These are phyloP conservation scores for Phoenicopterus ruber DNA, from an alignment of 2,113 vertebrate genomes.

Conservation along the genomic window DNA sequence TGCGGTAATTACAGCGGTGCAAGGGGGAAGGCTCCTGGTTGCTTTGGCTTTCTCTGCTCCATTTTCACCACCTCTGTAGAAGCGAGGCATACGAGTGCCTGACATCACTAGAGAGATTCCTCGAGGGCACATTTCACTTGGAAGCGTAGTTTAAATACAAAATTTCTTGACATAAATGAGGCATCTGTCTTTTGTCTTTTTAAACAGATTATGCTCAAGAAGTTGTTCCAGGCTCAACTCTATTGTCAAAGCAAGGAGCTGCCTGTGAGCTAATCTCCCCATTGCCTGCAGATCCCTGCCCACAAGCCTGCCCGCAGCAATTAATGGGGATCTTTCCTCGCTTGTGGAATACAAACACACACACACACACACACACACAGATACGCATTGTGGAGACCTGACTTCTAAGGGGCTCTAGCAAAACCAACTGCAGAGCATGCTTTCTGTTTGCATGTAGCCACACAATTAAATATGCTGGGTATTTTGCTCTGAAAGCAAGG, in stretches of 20 bases:
- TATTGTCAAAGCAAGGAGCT: background rate
- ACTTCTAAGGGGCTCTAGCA: background rate
- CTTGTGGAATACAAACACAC: background rate
- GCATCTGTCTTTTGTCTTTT: slow-evolving; percentile 14
- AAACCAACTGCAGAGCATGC: background rate
- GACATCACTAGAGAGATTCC: background rate
- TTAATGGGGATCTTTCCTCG: background rate
- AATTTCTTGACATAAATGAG: background rate
- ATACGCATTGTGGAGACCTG: background rate
- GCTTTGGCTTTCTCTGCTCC: background rate
- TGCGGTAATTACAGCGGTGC: background rate
- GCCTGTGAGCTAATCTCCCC: background rate
- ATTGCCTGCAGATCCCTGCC: background rate
- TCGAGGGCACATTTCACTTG: background rate
- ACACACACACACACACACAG: background rate
- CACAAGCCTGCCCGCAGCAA: background rate
- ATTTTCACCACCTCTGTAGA: background rate
- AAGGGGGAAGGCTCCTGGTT: background rate
- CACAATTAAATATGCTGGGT: background rate
- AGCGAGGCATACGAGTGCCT: background rate
- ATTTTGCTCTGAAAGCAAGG: background rate
- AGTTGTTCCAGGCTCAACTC: background rate
- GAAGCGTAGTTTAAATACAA: background rate
- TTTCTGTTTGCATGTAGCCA: background rate
- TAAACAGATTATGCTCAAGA: background rate